phyloP scores from a whole-genome alignment of 2,113 vertebrate species.

The Platysternon megacephalum region DNA sequence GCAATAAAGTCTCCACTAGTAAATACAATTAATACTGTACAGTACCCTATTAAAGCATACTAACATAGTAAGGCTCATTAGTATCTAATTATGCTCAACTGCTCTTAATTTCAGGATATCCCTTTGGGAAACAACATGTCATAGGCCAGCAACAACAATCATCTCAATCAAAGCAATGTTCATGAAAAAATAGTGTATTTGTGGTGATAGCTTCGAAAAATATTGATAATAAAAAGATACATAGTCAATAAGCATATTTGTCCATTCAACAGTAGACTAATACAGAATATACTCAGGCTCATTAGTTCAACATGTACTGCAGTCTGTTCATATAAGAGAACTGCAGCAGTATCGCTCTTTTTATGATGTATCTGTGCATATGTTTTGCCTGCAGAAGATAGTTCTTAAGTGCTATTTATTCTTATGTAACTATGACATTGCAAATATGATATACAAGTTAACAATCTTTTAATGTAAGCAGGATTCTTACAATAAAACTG shows the following conservation, averaged over 20 bases:
- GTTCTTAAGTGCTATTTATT: not conserved
- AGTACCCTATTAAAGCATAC: slow-evolving; percentile 36
- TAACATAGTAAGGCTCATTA: slow-evolving; percentile 53
- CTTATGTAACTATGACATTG: not conserved
- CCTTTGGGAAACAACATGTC: not conserved
- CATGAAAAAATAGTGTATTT: not conserved
- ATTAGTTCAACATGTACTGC: not conserved
- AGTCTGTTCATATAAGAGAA: not conserved
- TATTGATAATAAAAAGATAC: slow-evolving; percentile 9
- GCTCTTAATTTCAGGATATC: slow-evolving; percentile 24
- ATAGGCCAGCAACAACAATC: slow-evolving; percentile 18
- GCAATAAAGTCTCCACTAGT: slow-evolving; percentile 54
- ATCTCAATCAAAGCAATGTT: slow-evolving; percentile 25
- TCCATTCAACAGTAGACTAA: slow-evolving; percentile 2
- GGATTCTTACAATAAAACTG: not conserved
- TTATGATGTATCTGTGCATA: not conserved
- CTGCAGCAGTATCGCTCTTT: not conserved
- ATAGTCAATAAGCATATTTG: not conserved
- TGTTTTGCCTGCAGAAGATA: not conserved
- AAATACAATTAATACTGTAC: slow-evolving; percentile 34
- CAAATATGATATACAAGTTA: not conserved
- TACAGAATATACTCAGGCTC: not conserved
- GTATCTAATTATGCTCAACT: not conserved
- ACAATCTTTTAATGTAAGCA: not conserved
- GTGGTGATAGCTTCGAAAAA: slow-evolving; percentile 20